Evolutionary conservation across 2,797 vertebrate species (phyloP).

Genomic region (Somateria mollissima): DNA sequence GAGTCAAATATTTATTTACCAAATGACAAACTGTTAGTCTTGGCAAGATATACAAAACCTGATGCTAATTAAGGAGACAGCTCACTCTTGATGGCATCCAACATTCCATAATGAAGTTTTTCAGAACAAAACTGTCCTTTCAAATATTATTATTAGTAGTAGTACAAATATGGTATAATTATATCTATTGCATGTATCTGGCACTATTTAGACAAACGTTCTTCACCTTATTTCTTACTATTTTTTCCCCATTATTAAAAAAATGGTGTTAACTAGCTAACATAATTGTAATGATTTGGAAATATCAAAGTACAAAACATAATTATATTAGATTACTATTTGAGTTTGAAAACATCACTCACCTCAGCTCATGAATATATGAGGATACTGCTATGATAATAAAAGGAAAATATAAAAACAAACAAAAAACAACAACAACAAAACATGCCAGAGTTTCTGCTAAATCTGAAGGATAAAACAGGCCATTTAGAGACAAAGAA

Average conservation of each 20-base stretch:
- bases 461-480: not conserved
- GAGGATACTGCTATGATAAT: too few relatives aligned
- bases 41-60: constrained; percentile 17
- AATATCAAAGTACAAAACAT: not conserved
- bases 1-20: constrained; percentile 61
- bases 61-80: constrained; percentile 28
- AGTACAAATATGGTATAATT: not conserved
- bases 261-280: not conserved
- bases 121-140: not conserved
- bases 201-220: not conserved
- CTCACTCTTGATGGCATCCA: not conserved
- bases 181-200: not conserved
- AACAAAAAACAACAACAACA: too few relatives aligned
- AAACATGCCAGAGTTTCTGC: not conserved
- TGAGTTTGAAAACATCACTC: not conserved
- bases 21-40: constrained; percentile 18
- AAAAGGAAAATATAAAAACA: not conserved
- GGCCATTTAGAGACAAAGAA: not conserved
- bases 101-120: not conserved
- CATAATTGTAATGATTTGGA: not conserved
- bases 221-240: not conserved
- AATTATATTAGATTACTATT: not conserved
- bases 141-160: not conserved
- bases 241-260: not conserved
- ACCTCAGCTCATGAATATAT: not conserved